These are phyloP conservation scores for Oeneis ivallda DNA, from an alignment of 2,888 invertebrate species.

Conservation along the genomic window DNA sequence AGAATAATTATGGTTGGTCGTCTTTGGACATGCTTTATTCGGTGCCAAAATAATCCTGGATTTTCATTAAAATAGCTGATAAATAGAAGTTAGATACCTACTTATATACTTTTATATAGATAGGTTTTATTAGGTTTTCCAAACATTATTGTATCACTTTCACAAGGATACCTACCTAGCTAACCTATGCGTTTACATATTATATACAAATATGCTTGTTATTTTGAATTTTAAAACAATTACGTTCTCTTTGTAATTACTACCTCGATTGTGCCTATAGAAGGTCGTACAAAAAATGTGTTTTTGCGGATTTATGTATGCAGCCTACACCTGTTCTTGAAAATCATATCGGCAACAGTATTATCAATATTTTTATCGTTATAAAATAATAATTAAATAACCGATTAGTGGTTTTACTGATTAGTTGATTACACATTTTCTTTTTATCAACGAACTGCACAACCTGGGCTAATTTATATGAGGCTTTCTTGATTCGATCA, in stretches of 20 bases:
- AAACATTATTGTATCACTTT: too few species aligned
- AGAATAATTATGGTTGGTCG: too few species aligned
- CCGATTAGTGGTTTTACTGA: too few species aligned
- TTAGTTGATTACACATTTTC: constrained; percentile 26
- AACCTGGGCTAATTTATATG: neutral
- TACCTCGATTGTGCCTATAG: constrained; percentile 4
- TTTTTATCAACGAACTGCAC: neutral
- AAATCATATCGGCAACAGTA: constrained; percentile 1
- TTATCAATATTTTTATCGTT: constrained; percentile 29
- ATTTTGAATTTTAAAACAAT: constrained; percentile 6
- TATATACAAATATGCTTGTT: neutral
- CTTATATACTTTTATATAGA: too few species aligned
- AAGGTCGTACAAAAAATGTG: constrained; percentile 13
- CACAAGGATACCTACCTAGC: too few species aligned
- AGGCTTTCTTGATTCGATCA: neutral
- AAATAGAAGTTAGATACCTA: too few species aligned
- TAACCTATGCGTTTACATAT: too few species aligned
- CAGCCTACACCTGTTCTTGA: neutral
- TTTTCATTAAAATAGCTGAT: too few species aligned
- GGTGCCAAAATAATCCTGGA: neutral
- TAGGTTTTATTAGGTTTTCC: too few species aligned
- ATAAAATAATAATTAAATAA: constrained; percentile 23
- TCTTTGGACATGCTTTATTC: neutral
- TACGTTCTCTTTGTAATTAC: constrained; percentile 9
- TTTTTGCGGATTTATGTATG: neutral